Base-by-base conservation (phyloP, 2,113 vertebrate genomes). In the Bothrops jararaca region DNA sequence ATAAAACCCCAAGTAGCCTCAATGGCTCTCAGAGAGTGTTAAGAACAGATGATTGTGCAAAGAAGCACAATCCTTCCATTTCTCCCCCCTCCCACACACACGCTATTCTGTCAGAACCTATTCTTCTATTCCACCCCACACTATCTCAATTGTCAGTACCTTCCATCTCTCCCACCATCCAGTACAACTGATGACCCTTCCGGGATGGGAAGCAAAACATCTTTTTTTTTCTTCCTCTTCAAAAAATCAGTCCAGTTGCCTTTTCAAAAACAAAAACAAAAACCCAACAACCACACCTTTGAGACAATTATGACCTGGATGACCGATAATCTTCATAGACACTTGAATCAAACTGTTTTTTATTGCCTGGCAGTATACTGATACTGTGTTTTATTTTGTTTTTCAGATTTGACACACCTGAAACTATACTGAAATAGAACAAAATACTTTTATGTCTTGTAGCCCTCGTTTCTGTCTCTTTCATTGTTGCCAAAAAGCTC, bases 371-470 rank as follows among this genome's bases (percentile, higher is more conserved):
- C 1, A 22, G 34, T 42, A 22, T 20, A 80, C 18, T 6, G 1
- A 39, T 8, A 18, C 69, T 80, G 34, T 80, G 20, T 4, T 18
- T 11, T 12, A 2, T 6, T 18, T 74, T 3, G 18, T 6, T 7
- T 18, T 18, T 1, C 34, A 48, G 45, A 52, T 94, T 90, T 12
- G 23, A 94, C n/a, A 90, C 86, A 60, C 0, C 91, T 93, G 1
- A 85, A 91, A 1, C 29, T 86, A 11, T 56, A 85, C 29, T 42
- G 80, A 93, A 69, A 1, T 86, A 94, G 86, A 95, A 64, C 60
- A 95, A 90, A 94, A 69, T 64, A 48, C 23, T 23, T 34, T 9
- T 90, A 69, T 64, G 7, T 8, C 15, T 64, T 22, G 45, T 50
- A 69, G 13, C 20, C 18, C 29, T 50, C 26, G 22, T 48, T 50